phyloP scores from a whole-genome alignment of 2,113 vertebrate genomes.

The Bothrops jararaca region DNA sequence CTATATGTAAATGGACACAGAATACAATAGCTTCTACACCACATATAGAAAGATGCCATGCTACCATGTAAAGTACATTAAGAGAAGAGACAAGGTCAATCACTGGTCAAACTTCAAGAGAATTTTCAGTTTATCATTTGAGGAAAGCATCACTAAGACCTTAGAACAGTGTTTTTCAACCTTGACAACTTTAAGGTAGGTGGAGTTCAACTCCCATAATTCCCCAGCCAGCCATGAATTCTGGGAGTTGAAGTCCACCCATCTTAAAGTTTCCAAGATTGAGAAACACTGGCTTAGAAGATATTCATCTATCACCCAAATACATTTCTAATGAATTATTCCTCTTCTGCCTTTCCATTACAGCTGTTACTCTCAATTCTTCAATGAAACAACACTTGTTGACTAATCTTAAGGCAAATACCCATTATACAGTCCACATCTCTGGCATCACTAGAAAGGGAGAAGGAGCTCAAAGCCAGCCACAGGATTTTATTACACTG shows the following conservation, averaged over 20 bases:
- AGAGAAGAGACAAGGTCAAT: neutral
- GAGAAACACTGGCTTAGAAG: neutral
- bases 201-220: no score
- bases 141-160: neutral
- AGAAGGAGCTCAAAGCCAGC: slow-evolving; percentile 64
- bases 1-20: neutral
- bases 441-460: slow-evolving; percentile 76
- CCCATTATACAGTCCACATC: slow-evolving; percentile 65
- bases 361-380: slow-evolving; percentile 70
- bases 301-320: neutral
- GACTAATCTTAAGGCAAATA: slow-evolving; percentile 57
- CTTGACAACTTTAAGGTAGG: no score
- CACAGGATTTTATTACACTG: slow-evolving; percentile 45
- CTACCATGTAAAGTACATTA: neutral
- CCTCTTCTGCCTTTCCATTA: slow-evolving; percentile 21
- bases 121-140: neutral
- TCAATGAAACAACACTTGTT: slow-evolving; percentile 50
- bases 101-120: neutral
- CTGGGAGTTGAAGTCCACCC: neutral
- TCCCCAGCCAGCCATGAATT: neutral
- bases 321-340: neutral
- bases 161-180: neutral
- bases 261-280: neutral
- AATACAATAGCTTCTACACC: neutral
- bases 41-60: neutral